Conservation (phyloP, 2,113 vertebrate species). For the Cynopterus brachyotis region DNA sequence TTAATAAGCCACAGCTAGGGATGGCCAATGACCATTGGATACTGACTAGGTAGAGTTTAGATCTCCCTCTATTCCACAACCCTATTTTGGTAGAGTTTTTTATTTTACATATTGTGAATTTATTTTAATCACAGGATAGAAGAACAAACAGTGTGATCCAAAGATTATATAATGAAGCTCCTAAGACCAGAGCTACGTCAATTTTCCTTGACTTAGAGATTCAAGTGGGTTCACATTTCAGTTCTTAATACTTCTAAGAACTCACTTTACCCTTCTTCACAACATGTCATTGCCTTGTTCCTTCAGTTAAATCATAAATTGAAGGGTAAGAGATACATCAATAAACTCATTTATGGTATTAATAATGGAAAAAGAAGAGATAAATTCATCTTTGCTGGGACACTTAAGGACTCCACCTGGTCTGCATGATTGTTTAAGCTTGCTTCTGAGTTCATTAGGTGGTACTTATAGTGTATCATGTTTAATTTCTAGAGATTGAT, state of each 20-base stretch:
- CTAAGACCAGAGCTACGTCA: background rate
- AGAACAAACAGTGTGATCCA: background rate
- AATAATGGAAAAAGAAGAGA: background rate
- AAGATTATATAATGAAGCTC: background rate
- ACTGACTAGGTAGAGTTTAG: background rate
- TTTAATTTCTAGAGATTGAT: background rate
- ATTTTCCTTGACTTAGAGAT: background rate
- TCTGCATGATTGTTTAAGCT: background rate
- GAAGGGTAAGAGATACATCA: background rate
- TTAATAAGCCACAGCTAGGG: fast-evolving
- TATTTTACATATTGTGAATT: background rate
- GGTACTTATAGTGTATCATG: background rate
- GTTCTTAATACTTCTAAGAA: background rate
- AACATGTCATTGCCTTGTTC: background rate
- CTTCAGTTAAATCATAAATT: background rate
- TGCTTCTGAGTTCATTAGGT: background rate
- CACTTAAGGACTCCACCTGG: background rate
- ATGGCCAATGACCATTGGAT: too few relatives aligned
- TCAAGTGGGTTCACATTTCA: background rate
- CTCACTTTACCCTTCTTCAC: background rate
- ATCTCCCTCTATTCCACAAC: background rate
- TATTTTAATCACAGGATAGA: background rate
- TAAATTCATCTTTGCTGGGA: background rate
- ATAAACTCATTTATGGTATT: background rate
- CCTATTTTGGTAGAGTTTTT: background rate